Evolutionary conservation across 2,113 vertebrate genomes (phyloP), one percentile per base, ranked within the genome.

Genomic region (Tonatia bakeri): DNA sequence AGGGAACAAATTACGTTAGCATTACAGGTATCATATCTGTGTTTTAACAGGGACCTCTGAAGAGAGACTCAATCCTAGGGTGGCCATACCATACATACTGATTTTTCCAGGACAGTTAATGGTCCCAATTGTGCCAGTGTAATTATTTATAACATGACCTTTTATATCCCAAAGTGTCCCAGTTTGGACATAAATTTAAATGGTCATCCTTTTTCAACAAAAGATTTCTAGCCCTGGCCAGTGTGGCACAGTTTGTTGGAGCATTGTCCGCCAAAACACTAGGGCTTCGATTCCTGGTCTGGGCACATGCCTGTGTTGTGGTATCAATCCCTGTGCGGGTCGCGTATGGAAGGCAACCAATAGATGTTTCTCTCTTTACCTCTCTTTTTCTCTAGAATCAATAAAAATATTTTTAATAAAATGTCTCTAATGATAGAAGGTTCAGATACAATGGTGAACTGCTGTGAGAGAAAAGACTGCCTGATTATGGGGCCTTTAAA

Each of bases 81-180:
- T 67, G 22, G 31, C 2, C 2, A 38, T 52, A 38, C 2, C n/a
- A 36, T 61, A 82, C 5, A 43, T 69, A 28, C 22, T 40, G 67
- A 81, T 64, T 59, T 50, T 56, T 12, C 9, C 10, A 79, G 12
- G 6, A 52, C 1, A 69, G 3, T 67, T 95, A 38, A 67, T 43
- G 45, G 0, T 17, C 10, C 4, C 6, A 80, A 2, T 3, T 77
- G 1, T 65, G 24, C 1, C 5, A n/a, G 1, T 26, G 12, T 67
- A 86, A 72, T 45, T 64, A 38, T 11, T 59, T 33, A 40, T 36
- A 64, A n/a, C 28, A 8, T 24, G 5, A 1, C 12, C 4, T 24
- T 94, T 84, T 43, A 50, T 7, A 45, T 12, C 40, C 24, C 70
- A 73, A 81, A 52, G 3, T 73, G 15, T 1, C 20, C 28, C 14